These are phyloP conservation scores for Plutomurus gul DNA, from an alignment of 1,140 invertebrate genomes.

Conservation along the genomic window DNA sequence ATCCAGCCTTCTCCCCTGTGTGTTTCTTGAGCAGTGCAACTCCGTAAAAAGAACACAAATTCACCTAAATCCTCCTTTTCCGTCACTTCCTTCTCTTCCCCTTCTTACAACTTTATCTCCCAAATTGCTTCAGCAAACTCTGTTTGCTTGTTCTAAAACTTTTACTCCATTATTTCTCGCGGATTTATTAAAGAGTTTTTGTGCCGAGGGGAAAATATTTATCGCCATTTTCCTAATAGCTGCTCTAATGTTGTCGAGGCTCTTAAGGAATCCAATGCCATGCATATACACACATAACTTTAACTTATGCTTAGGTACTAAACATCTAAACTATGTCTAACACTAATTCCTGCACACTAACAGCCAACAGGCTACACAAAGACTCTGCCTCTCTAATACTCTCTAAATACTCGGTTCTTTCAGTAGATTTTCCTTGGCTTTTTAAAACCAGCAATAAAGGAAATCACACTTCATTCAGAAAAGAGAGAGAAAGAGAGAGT, in stretches of 20 bases:
- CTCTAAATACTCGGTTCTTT: no score
- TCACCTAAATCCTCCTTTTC: conserved; percentile 28
- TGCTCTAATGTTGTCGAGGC: conserved; percentile 12
- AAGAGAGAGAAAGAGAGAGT: no score
- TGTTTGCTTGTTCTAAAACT: conserved; percentile 25
- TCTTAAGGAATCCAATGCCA: conserved; percentile 10
- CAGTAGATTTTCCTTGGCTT: no score
- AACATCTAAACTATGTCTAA: not conserved
- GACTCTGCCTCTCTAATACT: no score
- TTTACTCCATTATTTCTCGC: conserved; percentile 24
- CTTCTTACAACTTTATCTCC: conserved; percentile 24
- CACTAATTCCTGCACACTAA: no score
- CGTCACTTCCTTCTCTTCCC: conserved; percentile 9
- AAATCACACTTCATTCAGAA: no score
- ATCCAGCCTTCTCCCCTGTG: no score
- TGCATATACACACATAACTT: conserved; percentile 11
- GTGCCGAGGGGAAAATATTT: conserved; percentile 19
- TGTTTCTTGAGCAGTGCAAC: not conserved
- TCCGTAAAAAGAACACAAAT: conserved; percentile 21
- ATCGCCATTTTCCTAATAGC: conserved; percentile 27
- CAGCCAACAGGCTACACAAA: no score
- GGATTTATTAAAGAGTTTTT: conserved; percentile 30
- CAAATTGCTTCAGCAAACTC: conserved; percentile 26
- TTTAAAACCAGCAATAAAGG: no score
- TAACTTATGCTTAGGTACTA: not conserved